Conservation (phyloP, 1,140 invertebrate genomes). For the Procambarus virginalis region DNA sequence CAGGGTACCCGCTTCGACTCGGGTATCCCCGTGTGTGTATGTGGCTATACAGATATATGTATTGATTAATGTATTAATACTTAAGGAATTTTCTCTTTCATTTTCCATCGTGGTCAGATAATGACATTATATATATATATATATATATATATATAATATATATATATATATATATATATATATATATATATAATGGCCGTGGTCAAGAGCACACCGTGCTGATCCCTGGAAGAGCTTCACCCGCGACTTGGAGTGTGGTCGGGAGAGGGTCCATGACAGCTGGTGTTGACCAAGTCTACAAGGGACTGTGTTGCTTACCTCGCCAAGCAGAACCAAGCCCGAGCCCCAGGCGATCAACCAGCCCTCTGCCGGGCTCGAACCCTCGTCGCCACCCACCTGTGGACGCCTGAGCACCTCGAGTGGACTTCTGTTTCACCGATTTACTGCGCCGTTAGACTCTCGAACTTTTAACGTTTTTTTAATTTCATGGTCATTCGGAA, state of each 20-base stretch:
- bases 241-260: not conserved
- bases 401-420: not conserved
- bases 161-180: too few species aligned
- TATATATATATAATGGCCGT: too few species aligned
- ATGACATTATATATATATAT: too few species aligned
- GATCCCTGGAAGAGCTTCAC: not conserved
- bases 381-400: not conserved
- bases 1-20: too few species aligned
- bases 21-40: too few species aligned
- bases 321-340: slow-evolving; percentile 2
- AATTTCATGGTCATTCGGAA: not conserved
- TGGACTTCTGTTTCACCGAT: not conserved
- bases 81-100: too few species aligned
- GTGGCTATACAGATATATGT: too few species aligned
- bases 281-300: not conserved
- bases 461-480: not conserved
- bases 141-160: too few species aligned
- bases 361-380: too few species aligned
- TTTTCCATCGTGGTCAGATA: too few species aligned
- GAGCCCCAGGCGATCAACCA: not conserved
- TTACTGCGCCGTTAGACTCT: not conserved
- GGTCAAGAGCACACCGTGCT: not conserved
- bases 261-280: not conserved
- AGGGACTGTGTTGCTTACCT: not conserved
- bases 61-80: too few species aligned